Evolutionary conservation across 2,797 vertebrate genomes (phyloP).

Genomic region (Eupleurogrammus muticus): DNA sequence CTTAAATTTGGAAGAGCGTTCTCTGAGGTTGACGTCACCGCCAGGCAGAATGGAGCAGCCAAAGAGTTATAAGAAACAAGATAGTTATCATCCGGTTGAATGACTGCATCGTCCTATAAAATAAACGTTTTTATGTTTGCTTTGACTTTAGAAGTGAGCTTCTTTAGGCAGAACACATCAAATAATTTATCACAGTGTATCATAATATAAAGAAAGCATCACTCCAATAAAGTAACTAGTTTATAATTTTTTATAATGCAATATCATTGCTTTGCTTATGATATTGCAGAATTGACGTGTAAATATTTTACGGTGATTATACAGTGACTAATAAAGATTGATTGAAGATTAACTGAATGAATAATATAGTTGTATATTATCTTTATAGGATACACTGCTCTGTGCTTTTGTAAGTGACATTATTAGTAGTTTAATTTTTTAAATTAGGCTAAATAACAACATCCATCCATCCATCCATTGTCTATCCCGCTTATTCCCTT

Average conservation of each 20-base stretch:
- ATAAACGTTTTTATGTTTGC: too few species aligned
- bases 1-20: background rate
- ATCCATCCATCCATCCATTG: too few species aligned
- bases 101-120: too few species aligned
- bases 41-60: background rate
- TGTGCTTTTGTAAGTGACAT: background rate
- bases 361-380: background rate
- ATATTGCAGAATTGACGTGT: too few species aligned
- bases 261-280: too few species aligned
- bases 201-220: background rate
- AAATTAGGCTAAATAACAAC: too few species aligned
- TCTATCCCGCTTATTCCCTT: too few species aligned
- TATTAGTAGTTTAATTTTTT: background rate
- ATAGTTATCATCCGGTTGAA: background rate
- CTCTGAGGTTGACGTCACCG: slow-evolving; percentile 39
- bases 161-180: background rate
- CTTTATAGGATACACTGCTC: background rate
- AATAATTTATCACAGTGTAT: background rate
- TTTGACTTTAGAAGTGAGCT: background rate
- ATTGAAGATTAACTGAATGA: too few species aligned
- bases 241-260: too few species aligned
- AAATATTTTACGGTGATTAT: too few species aligned
- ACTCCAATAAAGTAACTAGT: too few species aligned
- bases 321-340: too few species aligned
- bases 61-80: slow-evolving; percentile 41